Conservation (phyloP, 2,797 vertebrate species). For the Rhinoraja longicauda region DNA sequence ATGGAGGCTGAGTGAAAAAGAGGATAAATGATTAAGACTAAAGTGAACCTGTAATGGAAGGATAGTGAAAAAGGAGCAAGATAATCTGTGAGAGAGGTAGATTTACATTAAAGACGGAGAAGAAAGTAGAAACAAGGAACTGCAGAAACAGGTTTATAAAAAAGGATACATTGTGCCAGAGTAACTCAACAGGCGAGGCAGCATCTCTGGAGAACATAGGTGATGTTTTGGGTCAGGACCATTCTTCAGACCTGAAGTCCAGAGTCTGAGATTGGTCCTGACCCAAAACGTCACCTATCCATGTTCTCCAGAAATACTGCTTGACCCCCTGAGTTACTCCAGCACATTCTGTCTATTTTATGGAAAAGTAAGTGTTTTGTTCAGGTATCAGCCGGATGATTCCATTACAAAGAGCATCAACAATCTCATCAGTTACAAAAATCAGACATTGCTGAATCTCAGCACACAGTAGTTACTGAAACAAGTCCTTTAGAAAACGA, state of each 20-base stretch:
- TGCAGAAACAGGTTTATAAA: no score
- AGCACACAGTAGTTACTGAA: conserved; percentile 31
- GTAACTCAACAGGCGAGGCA: no score
- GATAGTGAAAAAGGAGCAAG: neutral
- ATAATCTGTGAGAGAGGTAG: neutral
- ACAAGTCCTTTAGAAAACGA: conserved; percentile 42
- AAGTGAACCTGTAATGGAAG: neutral
- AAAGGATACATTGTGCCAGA: no score
- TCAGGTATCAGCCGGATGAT: neutral
- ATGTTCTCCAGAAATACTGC: no score
- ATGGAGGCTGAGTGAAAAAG: neutral
- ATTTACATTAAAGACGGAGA: neutral
- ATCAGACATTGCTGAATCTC: conserved; percentile 49
- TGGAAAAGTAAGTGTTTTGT: neutral
- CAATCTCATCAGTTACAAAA: conserved; percentile 39
- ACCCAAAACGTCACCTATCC: no score
- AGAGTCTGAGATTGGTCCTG: no score
- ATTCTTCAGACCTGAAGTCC: no score
- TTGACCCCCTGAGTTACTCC: no score
- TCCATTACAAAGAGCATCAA: conserved; percentile 46
- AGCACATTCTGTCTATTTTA: no score
- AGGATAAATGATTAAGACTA: neutral
- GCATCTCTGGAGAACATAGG: no score
- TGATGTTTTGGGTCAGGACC: no score
- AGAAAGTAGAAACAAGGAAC: neutral